Evolutionary conservation across 2,113 vertebrate genomes (phyloP).

Genomic region (Coreoperca whiteheadi): DNA sequence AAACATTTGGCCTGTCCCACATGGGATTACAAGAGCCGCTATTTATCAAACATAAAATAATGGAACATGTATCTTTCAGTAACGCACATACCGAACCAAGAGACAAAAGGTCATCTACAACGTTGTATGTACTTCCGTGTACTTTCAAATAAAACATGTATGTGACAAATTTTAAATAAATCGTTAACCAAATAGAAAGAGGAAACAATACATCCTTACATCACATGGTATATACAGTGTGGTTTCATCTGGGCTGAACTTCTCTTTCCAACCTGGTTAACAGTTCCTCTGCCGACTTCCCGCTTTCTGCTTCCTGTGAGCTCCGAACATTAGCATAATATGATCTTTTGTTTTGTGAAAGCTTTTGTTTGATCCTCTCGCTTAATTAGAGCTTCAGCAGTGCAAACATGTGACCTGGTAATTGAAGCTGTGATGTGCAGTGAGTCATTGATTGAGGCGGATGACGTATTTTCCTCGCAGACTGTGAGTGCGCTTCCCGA

Average conservation of each 20-base stretch:
- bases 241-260: constrained; percentile 1
- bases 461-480: neutral
- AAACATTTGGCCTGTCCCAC: too few species aligned
- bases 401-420: constrained; percentile 6
- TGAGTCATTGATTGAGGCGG: constrained; percentile 15
- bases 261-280: constrained; percentile 42
- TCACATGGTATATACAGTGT: too few species aligned
- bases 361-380: neutral
- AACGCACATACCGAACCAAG: too few species aligned
- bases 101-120: too few species aligned
- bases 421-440: constrained; percentile 11
- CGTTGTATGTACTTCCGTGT: too few species aligned
- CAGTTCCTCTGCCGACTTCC: constrained; percentile 10
- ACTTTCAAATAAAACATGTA: too few species aligned
- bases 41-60: too few species aligned
- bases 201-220: too few species aligned
- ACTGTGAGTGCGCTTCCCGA: neutral
- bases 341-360: constrained; percentile 10
- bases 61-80: too few species aligned
- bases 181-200: neutral
- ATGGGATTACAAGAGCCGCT: too few species aligned
- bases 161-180: neutral
- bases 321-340: neutral
- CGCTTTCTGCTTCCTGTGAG: neutral
- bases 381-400: neutral